Conservation (phyloP, 2,888 invertebrate species). For the Branchellion lobata region DNA sequence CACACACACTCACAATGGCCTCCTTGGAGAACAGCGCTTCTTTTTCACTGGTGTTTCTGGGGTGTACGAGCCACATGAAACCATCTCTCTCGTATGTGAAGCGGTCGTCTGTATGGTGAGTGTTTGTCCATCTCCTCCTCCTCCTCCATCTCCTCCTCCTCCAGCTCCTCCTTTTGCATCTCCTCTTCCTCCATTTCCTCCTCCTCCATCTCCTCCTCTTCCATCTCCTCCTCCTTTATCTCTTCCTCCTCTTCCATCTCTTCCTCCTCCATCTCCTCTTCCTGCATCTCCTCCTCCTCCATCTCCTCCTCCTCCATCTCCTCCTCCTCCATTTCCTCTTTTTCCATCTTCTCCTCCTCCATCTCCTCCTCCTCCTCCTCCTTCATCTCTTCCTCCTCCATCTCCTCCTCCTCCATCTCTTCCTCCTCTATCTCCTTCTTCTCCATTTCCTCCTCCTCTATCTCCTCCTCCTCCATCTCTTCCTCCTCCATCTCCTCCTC, state of each 20-base stretch:
- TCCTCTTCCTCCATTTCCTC: too few species aligned
- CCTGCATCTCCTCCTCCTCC: neutral
- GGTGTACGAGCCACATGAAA: too few species aligned
- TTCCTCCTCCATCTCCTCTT: neutral
- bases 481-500: neutral
- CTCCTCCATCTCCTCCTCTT: too few species aligned
- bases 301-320: neutral
- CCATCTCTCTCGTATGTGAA: too few species aligned
- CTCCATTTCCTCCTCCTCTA: neutral
- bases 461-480: slow-evolving; percentile 8
- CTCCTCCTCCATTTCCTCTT: slow-evolving; percentile 16
- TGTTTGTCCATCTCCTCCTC: too few species aligned
- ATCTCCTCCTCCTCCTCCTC: neutral
- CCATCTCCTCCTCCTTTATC: neutral
- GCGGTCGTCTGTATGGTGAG: too few species aligned
- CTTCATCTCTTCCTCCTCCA: slow-evolving; percentile 14
- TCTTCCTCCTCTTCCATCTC: neutral
- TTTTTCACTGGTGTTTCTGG: too few species aligned
- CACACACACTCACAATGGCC: too few species aligned
- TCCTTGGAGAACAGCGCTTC: too few species aligned
- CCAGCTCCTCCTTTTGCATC: too few species aligned
- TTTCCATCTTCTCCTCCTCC: slow-evolving; percentile 21
- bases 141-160: too few species aligned
- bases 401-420: too few species aligned
- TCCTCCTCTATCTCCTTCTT: neutral